These are phyloP conservation scores for Micoletzkya japonica DNA, from an alignment of 2,888 invertebrate species.

Conservation along the genomic window DNA sequence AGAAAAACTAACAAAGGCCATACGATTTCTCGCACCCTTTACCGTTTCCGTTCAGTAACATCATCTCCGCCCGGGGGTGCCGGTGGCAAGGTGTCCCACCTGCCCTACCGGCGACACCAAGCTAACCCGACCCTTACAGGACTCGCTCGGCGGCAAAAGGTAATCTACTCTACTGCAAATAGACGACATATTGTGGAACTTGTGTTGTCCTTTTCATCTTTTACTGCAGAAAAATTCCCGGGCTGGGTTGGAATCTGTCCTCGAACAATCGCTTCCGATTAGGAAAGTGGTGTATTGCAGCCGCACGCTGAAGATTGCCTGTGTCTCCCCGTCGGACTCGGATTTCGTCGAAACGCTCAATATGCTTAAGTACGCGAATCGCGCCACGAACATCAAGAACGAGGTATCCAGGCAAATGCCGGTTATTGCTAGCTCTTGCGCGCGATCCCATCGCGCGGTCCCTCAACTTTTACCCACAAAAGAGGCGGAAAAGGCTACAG, in stretches of 20 bases:
- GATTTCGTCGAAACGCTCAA: slow-evolving; percentile 99
- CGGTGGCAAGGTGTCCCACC: slow-evolving; percentile 70
- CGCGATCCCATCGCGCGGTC: no score
- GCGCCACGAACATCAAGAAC: slow-evolving; percentile 96
- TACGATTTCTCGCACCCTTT: no score
- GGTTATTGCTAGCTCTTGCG: no score
- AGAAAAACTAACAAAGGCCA: no score
- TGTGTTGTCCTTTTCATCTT: not conserved
- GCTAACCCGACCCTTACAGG: slow-evolving; percentile 89
- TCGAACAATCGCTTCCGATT: no score
- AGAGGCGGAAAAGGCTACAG: no score
- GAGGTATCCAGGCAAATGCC: slow-evolving; percentile 67
- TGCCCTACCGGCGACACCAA: slow-evolving; percentile 97
- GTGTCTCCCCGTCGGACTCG: slow-evolving; percentile 92
- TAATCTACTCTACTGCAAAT: slow-evolving; percentile 38
- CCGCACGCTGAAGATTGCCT: slow-evolving; percentile 97
- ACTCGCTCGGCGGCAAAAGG: slow-evolving; percentile 85
- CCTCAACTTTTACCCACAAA: no score
- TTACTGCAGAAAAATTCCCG: not conserved
- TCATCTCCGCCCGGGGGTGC: slow-evolving; percentile 91
- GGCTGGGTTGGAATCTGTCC: no score
- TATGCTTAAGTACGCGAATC: slow-evolving; percentile 93
- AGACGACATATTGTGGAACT: slow-evolving; percentile 10
- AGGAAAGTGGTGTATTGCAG: no score
- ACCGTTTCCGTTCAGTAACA: slow-evolving; percentile 78